Percentiles rank a stretch among this genome's conserved stretches.
These are phyloP conservation scores for Gibbula magus DNA, from an alignment of 2,888 invertebrate species.

Conservation along the genomic window DNA sequence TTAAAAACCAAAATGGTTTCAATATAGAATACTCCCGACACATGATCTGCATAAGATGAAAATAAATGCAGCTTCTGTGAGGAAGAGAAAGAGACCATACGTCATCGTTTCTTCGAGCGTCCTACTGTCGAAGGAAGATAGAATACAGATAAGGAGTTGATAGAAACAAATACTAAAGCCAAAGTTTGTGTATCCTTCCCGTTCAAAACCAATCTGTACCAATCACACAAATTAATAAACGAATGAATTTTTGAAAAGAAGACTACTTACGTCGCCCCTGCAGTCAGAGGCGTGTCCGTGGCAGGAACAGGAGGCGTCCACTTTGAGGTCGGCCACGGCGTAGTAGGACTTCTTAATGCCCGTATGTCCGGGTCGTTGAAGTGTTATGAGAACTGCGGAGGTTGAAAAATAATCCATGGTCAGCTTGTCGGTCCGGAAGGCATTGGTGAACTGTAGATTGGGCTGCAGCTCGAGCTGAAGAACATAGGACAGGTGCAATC, in stretches of 20 bases:
- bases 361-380: constrained; percentile 40
- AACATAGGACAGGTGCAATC: too few species aligned
- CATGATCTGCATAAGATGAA: too few species aligned
- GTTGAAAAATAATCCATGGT: constrained; percentile 40
- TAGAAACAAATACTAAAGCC: too few species aligned
- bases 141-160: too few species aligned
- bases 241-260: neutral
- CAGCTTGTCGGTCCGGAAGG: constrained; percentile 29
- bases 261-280: constrained; percentile 43
- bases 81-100: too few species aligned
- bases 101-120: too few species aligned
- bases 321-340: constrained; percentile 50
- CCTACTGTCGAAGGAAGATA: too few species aligned
- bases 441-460: constrained; percentile 30
- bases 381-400: constrained; percentile 42
- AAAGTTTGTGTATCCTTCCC: too few species aligned
- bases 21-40: too few species aligned
- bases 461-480: constrained; percentile 23
- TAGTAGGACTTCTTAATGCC: constrained; percentile 48
- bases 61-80: too few species aligned
- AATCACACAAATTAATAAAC: neutral
- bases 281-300: constrained; percentile 51
- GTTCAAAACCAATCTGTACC: too few species aligned
- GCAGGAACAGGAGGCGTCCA: constrained; percentile 52
- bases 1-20: too few species aligned